Evolutionary conservation across 2,797 vertebrate species (phyloP), one percentile per base, ranked within the genome.

Genomic region (Craterocephalus amniculus): DNA sequence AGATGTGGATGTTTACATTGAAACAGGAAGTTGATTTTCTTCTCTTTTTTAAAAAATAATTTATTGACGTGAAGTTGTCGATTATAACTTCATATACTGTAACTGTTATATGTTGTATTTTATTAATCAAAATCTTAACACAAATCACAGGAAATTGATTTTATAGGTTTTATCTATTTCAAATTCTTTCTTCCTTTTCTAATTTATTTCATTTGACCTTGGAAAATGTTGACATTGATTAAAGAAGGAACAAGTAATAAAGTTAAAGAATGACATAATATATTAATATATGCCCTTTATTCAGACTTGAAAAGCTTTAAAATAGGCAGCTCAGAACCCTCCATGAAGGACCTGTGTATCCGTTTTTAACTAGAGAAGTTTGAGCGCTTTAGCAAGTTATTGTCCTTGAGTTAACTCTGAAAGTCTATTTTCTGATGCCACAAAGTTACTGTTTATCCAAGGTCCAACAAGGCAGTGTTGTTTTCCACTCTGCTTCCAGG

Each of bases 31-130:
- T 61, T 29, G 16, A 36, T 72, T 72, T 65, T 57, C 14, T 32
- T 10, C 63, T 29, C 4, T 16, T 16, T 27, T 16, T 14, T 55
- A 29, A 18, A 29, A 29, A 18, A 29, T 55, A 43, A 81, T 56
- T 79, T 48, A 78, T 34, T 85, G 64, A 67, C 78, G 62, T 58
- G 9, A 52, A 62, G 71, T 67, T 81, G 64, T 78, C 0, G 72
- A 48, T 82, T 86, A 76, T 66, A n/a, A n/a, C n/a, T n/a, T n/a
- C n/a, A n/a, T n/a, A n/a, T n/a, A n/a, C n/a, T n/a, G n/a, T n/a
- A n/a, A n/a, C n/a, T n/a, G n/a, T n/a, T n/a, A n/a, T n/a, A n/a
- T n/a, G 29, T 70, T 70, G 24, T 51, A 3, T 62, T 54, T 57
- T 49, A 43, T 60, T 32, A 58, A 69, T 76, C 76, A 61, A 65